Base-by-base conservation (phyloP, 30 jellyfish, hydroid and myxozoan genomes). In the Hydractinia symbiolongicarpus region DNA sequence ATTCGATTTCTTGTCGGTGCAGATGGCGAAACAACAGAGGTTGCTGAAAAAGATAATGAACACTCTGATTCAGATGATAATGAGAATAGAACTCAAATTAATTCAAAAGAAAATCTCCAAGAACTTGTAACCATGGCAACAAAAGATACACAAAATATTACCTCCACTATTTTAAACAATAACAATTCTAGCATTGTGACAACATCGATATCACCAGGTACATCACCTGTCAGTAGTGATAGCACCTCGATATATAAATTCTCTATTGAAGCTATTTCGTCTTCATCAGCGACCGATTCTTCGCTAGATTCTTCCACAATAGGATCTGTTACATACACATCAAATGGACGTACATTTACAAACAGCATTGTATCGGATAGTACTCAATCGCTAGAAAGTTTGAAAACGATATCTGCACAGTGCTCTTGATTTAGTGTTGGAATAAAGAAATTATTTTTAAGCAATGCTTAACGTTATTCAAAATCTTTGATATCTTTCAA, bases 1-100 rank as follows among this genome's bases (percentile, higher is more conserved):
- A 81, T 94, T 11, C 92, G 99, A 11, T 94, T 88, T 71, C 61
- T 90, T n/a, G 95, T 93, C 4, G 99, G 96, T 6, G 95, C 95
- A 4, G 99, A 88, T 52, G 99, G 99, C 9, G 91, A 78, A 70
- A 84, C 86, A 44, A 84, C 84, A 40, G 98, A 92, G 21, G 95
- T 86, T 9, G 76, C 86, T 67, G 95, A 92, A 60, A 95, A 92
- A 66, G 95, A 89, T 16, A 90, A 84, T 55, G 84, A 83, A 6
- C 49, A 64, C 10, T 53, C 72, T 8, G 83, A 76, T 20, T 76
- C 83, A 14, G 87, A 72, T 83, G 85, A 66, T 30, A 60, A 53
- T 51, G 73, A n/a, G 4, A 79, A 79, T 52, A 66, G 50, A 20
- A 53, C 49, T 20, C 54, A 62, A 9, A 44, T 55, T 8, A 44